Evolutionary conservation across 2,888 invertebrate species (phyloP).

Genomic region (Epinotia brunnichana): DNA sequence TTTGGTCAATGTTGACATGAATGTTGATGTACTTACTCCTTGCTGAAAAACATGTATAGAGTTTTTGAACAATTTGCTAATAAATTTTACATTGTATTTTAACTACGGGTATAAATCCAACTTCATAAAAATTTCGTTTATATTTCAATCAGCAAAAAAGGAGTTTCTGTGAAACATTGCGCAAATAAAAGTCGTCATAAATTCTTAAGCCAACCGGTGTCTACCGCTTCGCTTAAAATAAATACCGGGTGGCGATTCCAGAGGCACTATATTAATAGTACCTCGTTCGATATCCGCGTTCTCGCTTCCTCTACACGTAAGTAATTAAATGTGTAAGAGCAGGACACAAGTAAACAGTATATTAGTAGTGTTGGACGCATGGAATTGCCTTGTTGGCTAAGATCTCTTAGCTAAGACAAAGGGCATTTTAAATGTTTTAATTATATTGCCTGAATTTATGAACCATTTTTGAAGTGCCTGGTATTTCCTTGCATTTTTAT

Average conservation of each 20-base stretch:
- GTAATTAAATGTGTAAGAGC: neutral
- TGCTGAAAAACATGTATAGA: too few species aligned
- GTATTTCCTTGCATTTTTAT: neutral
- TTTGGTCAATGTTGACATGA: too few species aligned
- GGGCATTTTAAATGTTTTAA: slow-evolving; percentile 12
- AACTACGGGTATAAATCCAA: neutral
- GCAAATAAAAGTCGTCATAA: slow-evolving; percentile 18
- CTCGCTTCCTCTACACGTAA: neutral
- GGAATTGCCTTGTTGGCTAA: neutral
- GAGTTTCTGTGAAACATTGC: too few species aligned
- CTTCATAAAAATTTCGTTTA: neutral
- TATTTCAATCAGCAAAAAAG: slow-evolving; percentile 8
- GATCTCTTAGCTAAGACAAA: neutral
- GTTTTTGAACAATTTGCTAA: too few species aligned
- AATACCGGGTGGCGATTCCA: neutral
- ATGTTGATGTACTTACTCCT: too few species aligned
- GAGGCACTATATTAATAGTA: neutral
- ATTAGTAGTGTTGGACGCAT: neutral
- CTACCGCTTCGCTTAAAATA: neutral
- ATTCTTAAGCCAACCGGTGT: slow-evolving; percentile 10
- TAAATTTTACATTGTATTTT: too few species aligned
- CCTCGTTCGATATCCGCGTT: neutral
- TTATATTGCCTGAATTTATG: slow-evolving; percentile 10
- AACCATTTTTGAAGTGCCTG: neutral
- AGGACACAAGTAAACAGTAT: neutral